phyloP scores from a whole-genome alignment of 2,888 invertebrate genomes.

The Hypena proboscidalis region DNA sequence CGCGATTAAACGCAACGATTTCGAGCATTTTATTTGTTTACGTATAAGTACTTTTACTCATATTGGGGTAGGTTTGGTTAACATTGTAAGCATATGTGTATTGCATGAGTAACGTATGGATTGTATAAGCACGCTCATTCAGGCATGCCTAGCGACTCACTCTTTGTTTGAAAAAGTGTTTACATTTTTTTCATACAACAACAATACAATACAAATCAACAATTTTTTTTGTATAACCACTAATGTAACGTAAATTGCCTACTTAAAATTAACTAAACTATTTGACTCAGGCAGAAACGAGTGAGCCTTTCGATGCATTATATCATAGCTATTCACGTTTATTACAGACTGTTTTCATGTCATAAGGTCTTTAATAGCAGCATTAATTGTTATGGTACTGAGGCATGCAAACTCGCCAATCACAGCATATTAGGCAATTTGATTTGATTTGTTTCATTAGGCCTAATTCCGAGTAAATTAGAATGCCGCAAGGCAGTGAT shows the following conservation, averaged over 20 bases:
- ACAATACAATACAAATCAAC: too few relatives aligned
- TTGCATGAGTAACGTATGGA: neutral
- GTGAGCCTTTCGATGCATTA: constrained; percentile 5
- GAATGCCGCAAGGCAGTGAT: constrained; percentile 10
- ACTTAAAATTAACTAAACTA: neutral
- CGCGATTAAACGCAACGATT: constrained; percentile 6
- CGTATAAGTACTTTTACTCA: neutral
- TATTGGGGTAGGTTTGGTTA: constrained; percentile 2
- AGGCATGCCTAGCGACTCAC: too few relatives aligned
- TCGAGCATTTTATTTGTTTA: constrained; percentile 15
- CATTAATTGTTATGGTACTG: constrained; percentile 38
- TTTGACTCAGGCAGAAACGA: neutral
- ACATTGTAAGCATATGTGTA: neutral
- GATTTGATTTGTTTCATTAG: constrained; percentile 44
- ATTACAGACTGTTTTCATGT: constrained; percentile 19
- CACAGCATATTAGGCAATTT: constrained; percentile 32
- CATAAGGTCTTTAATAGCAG: constrained; percentile 23
- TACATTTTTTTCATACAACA: too few relatives aligned
- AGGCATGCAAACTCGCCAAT: constrained; percentile 38
- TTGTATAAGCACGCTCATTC: too few relatives aligned
- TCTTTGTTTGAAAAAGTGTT: too few relatives aligned
- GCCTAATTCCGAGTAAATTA: constrained; percentile 15
- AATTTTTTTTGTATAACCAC: too few relatives aligned
- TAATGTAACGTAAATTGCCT: too few relatives aligned
- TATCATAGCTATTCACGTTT: constrained; percentile 16